Conservation (phyloP, 2,797 vertebrate species). For the Chiroxiphia lanceolata region DNA sequence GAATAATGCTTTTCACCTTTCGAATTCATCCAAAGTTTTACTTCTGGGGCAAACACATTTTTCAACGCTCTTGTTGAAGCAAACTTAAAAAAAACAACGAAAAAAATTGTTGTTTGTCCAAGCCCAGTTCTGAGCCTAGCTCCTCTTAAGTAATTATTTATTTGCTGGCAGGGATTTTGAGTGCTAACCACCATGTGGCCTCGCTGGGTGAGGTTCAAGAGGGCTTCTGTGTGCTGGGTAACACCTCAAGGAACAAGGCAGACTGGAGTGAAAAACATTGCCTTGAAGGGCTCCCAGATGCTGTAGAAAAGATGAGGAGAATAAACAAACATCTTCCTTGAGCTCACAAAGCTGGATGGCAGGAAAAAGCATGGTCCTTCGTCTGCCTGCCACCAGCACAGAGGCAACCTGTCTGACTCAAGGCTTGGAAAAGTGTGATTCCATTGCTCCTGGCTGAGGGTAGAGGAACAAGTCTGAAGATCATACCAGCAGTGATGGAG, state of each 20-base stretch:
- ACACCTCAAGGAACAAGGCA: not conserved
- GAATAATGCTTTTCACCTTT: not conserved
- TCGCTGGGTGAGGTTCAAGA: not conserved
- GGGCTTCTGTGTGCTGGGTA: not conserved
- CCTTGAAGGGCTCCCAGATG: not conserved
- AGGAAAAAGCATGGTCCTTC: rapidly evolving
- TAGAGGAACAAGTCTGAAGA: not conserved
- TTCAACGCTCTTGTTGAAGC: not conserved
- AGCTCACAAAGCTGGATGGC: not conserved
- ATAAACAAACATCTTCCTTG: not conserved
- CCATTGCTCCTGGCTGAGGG: rapidly evolving
- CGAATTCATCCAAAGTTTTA: not conserved
- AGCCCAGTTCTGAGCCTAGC: not conserved
- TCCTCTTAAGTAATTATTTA: not conserved
- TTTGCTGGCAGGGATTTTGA: not conserved
- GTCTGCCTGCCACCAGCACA: not conserved
- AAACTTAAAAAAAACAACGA: not conserved
- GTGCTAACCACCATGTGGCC: not conserved
- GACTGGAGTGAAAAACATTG: not conserved
- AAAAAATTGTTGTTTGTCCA: not conserved
- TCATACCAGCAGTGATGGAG: not conserved
- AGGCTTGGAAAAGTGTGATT: not conserved
- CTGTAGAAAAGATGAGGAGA: not conserved
- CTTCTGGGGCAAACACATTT: not conserved
- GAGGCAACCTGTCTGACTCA: rapidly evolving